Base-by-base conservation (phyloP, 2,888 invertebrate species). In the Polyommatus icarus region DNA sequence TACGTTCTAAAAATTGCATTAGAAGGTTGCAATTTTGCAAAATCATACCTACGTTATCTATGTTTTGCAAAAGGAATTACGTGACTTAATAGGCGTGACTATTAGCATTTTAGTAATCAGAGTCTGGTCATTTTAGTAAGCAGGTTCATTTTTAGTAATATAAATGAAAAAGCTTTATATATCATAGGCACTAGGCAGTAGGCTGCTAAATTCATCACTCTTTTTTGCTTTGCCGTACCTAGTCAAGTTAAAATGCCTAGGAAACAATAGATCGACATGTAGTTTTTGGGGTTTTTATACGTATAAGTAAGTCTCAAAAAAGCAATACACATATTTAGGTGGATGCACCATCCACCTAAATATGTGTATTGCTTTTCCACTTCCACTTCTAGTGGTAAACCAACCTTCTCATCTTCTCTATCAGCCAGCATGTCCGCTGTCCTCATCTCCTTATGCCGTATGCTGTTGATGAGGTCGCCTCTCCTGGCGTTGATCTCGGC, bases 331-430 rank as follows among this genome's bases (percentile, higher is more conserved):
- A 12, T 10, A 46, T 50, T 50, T 15, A 12, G 15, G 15, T 50
- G 50, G 50, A 15, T 50, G n/a, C n/a, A n/a, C n/a, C n/a, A n/a
- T n/a, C n/a, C n/a, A n/a, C n/a, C n/a, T n/a, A n/a, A n/a, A n/a
- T n/a, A n/a, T n/a, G n/a, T n/a, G n/a, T n/a, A n/a, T n/a, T n/a
- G n/a, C n/a, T n/a, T n/a, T n/a, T n/a, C n/a, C n/a, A n/a, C n/a
- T n/a, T n/a, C n/a, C 3, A 12, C 50, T 40, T 40, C 40, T 40
- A 40, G 54, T 54, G 8, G 20, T 59, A n/a, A 57, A 61, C 20
- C 4, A 20, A 91, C 93, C 88, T 91, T 91, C 67, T 79, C 83
- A 78, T 90, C 91, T 40, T 89, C 89, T n/a, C 83, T 83, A 77
- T 83, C 84, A 3, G 90, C 90, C 18, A 89, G 81, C 77, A 86